These are phyloP conservation scores for Eucriotettix oculatus DNA, from an alignment of 2,888 invertebrate genomes.

Conservation along the genomic window DNA sequence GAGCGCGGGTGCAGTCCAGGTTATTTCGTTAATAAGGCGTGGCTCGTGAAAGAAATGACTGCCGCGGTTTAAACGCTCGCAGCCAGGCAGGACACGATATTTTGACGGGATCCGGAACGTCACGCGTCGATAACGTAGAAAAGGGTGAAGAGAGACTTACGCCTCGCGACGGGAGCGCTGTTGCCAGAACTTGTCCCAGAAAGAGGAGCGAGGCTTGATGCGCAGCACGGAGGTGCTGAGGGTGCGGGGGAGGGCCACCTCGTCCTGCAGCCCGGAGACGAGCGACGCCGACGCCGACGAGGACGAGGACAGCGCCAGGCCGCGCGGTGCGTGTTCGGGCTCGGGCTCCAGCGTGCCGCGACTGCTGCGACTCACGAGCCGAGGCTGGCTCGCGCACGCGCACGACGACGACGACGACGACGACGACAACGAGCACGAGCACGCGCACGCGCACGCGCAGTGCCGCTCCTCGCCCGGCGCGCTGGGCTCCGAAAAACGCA, in stretches of 20 bases:
- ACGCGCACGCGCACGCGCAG: not conserved
- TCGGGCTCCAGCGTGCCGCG: not conserved
- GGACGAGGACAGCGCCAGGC: constrained; percentile 1
- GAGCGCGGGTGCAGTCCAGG: no score
- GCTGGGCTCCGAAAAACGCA: not conserved
- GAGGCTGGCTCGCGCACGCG: not conserved
- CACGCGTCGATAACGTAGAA: no score
- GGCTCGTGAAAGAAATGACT: no score
- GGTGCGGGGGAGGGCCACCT: constrained; percentile 38
- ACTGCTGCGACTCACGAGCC: no score
- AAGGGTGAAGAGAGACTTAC: constrained; percentile 33
- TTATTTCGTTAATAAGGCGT: no score
- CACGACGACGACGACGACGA: not conserved
- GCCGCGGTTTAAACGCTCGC: no score
- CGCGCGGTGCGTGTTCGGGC: not conserved
- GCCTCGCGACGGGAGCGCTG: constrained; percentile 47
- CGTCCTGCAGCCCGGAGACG: constrained; percentile 6
- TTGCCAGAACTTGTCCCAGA: constrained; percentile 75
- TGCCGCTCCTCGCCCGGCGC: not conserved
- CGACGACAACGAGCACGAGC: not conserved
- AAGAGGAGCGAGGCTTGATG: constrained; percentile 58
- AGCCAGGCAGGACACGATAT: no score
- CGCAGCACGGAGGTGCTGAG: constrained; percentile 65
- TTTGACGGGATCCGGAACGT: no score
- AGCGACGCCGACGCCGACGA: constrained; percentile 3